phyloP scores from a whole-genome alignment of 2,797 vertebrate species.

The Darevskia nairensis region DNA sequence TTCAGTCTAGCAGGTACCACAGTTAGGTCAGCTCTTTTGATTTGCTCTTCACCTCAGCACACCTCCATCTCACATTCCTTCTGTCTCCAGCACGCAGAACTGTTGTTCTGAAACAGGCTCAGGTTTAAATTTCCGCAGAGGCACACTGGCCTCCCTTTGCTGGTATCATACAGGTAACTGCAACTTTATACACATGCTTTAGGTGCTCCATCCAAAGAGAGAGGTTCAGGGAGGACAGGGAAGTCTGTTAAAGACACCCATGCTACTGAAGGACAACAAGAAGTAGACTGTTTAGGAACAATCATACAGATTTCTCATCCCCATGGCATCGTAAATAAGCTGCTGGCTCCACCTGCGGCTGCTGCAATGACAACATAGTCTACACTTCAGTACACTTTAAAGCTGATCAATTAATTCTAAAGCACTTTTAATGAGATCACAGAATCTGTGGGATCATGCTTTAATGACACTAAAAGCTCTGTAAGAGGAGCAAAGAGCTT shows the following conservation, averaged over 20 bases:
- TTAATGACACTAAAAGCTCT: neutral
- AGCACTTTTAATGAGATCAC: neutral
- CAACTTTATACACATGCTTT: no score
- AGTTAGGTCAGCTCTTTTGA: neutral
- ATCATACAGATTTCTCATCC: neutral
- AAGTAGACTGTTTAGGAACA: neutral
- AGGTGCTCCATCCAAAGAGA: no score
- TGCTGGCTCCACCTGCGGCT: neutral
- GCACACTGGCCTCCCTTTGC: neutral
- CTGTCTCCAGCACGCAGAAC: neutral
- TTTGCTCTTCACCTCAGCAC: neutral
- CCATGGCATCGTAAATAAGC: neutral
- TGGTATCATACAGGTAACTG: neutral
- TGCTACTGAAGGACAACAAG: neutral
- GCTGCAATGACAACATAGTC: neutral
- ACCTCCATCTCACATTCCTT: neutral
- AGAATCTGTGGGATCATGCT: neutral
- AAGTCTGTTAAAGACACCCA: neutral
- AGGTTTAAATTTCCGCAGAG: neutral
- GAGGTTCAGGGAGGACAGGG: neutral
- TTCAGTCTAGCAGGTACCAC: neutral
- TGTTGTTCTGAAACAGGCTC: neutral
- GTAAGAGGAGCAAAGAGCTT: neutral
- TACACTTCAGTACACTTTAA: neutral
- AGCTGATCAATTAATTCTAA: conserved; percentile 2